phyloP scores from a whole-genome alignment of 1,140 invertebrate species.

The Lanistes nyassanus region DNA sequence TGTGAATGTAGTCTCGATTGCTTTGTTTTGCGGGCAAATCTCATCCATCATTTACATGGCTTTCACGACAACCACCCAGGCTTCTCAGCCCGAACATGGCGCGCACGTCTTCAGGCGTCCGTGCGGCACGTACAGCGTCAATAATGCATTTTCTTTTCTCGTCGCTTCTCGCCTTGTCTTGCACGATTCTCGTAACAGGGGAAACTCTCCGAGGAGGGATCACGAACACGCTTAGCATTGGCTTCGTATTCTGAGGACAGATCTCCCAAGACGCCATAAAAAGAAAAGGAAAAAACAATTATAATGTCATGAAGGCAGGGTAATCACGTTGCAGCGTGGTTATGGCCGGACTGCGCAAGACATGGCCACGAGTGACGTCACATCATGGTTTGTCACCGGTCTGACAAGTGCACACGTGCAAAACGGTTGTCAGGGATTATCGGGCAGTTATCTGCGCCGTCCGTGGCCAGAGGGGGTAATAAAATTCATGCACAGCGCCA shows the following conservation, averaged over 20 bases:
- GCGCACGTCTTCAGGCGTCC: neutral
- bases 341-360: neutral
- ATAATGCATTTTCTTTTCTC: constrained; percentile 5
- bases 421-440: constrained; percentile 7
- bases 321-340: neutral
- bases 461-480: neutral
- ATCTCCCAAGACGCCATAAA: neutral
- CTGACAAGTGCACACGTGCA: neutral
- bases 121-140: neutral
- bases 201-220: neutral
- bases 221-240: neutral
- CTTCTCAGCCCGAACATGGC: neutral
- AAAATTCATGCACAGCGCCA: constrained; percentile 8
- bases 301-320: constrained; percentile 1
- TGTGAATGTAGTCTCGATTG: too few species aligned
- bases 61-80: neutral
- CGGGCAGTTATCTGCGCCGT: neutral
- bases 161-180: neutral
- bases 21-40: too few species aligned
- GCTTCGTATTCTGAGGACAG: neutral
- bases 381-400: constrained; percentile 1
- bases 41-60: constrained; percentile 1
- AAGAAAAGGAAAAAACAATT: neutral
- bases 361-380: neutral
- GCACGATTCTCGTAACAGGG: neutral